Percentiles rank a stretch among this genome's conserved stretches.
These are phyloP conservation scores for Diplazon laetatorius DNA, from an alignment of 2,888 invertebrate species.

Conservation along the genomic window DNA sequence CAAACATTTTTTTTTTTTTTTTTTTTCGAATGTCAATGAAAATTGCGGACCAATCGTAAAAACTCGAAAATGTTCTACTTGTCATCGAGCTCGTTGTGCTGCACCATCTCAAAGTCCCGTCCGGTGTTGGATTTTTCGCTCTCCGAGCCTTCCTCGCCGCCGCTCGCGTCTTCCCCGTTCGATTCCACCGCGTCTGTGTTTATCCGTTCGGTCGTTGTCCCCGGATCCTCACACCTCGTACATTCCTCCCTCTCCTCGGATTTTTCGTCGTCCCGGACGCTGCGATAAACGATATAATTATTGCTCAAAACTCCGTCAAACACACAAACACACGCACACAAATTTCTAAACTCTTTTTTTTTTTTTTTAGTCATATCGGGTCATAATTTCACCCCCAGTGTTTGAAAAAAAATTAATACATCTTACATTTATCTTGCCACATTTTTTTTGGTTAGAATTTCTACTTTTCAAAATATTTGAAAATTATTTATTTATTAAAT, in stretches of 20 bases:
- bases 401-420: too few relatives aligned
- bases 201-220: constrained; percentile 39
- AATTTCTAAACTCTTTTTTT: too few relatives aligned
- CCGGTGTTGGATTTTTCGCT: constrained; percentile 93
- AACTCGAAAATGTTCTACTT: constrained; percentile 59
- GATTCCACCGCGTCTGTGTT: constrained; percentile 63
- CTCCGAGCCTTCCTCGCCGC: constrained; percentile 85
- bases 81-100: constrained; percentile 82
- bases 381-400: too few relatives aligned
- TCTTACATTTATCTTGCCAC: too few relatives aligned
- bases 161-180: constrained; percentile 77
- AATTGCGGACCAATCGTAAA: neutral
- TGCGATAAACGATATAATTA: too few relatives aligned
- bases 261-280: constrained; percentile 69
- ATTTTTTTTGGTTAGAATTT: too few relatives aligned
- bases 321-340: neutral
- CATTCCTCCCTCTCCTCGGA: constrained; percentile 47
- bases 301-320: too few relatives aligned
- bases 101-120: constrained; percentile 94
- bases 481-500: too few relatives aligned
- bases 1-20: too few relatives aligned
- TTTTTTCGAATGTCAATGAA: too few relatives aligned
- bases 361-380: too few relatives aligned
- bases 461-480: too few relatives aligned
- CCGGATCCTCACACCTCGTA: constrained; percentile 40